phyloP scores from a whole-genome alignment of 2,888 invertebrate genomes.

The Volucella inanis region DNA sequence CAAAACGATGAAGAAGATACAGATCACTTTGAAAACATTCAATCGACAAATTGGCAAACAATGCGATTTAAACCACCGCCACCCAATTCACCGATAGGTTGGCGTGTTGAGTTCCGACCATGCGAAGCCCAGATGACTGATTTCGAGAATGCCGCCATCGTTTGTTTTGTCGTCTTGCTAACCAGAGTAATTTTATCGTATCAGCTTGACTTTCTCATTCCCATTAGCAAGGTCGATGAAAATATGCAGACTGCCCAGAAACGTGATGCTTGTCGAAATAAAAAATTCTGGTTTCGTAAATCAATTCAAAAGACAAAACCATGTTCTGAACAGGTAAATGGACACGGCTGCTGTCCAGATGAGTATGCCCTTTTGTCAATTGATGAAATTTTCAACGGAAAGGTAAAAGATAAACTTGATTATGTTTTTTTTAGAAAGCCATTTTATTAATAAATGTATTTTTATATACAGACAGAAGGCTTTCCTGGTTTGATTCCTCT shows the following conservation, averaged over 20 bases:
- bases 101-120: conserved; percentile 99
- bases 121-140: conserved; percentile 99
- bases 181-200: conserved; percentile 98
- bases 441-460: not conserved
- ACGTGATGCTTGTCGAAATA: conserved; percentile 91
- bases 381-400: conserved; percentile 98
- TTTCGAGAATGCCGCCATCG: conserved; percentile 99
- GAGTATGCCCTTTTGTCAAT: conserved; percentile 93
- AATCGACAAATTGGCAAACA: conserved; percentile 99
- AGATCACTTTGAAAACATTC: conserved; percentile 99
- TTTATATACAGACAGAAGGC: conserved; percentile 86
- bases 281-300: conserved; percentile 97
- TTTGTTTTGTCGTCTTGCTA: conserved; percentile 97
- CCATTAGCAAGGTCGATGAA: conserved; percentile 98
- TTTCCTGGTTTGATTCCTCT: conserved; percentile 98
- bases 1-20: conserved; percentile 96
- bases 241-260: conserved; percentile 98
- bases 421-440: not conserved
- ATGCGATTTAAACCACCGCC: conserved; percentile 99
- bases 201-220: conserved; percentile 97
- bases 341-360: conserved; percentile 78
- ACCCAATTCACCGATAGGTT: conserved; percentile 97
- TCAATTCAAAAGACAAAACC: conserved; percentile 85
- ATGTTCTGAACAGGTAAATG: conserved; percentile 47
- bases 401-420: conserved; percentile 75